Evolutionary conservation across 2,113 vertebrate genomes (phyloP).

Genomic region (Paedocypris sp.): DNA sequence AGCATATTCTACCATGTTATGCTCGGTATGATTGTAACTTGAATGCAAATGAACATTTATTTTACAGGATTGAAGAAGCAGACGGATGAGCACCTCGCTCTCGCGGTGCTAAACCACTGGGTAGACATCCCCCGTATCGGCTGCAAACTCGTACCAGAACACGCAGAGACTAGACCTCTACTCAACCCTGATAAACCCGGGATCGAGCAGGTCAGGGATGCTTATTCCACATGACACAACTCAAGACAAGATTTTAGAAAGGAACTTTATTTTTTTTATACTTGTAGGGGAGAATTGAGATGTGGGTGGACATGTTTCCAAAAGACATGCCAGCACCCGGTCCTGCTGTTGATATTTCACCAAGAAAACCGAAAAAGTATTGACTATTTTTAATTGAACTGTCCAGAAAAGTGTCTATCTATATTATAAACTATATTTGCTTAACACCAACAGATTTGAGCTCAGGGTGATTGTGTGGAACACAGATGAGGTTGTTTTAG

Average conservation of each 20-base stretch:
- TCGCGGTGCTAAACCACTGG: constrained; percentile 81
- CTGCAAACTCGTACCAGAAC: constrained; percentile 83
- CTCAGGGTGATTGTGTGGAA: constrained; percentile 98
- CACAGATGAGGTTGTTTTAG: constrained; percentile 95
- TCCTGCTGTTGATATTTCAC: constrained; percentile 84
- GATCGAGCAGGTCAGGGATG: constrained; percentile 83
- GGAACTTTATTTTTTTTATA: too few species aligned
- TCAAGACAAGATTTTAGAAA: too few species aligned
- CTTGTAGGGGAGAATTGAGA: constrained; percentile 91
- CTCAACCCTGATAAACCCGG: constrained; percentile 90
- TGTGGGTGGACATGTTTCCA: constrained; percentile 99
- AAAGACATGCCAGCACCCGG: constrained; percentile 88
- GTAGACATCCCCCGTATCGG: constrained; percentile 79
- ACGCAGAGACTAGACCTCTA: constrained; percentile 85
- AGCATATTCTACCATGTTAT: too few species aligned
- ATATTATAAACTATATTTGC: constrained; percentile 26
- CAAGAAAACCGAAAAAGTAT: constrained; percentile 95
- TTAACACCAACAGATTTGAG: constrained; percentile 77
- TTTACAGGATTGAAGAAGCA: constrained; percentile 80
- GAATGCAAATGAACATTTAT: background rate
- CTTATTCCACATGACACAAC: background rate
- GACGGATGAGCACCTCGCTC: constrained; percentile 84
- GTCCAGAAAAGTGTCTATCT: background rate
- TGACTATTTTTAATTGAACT: background rate
- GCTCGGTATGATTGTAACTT: too few species aligned